Percentiles rank a stretch among this genome's conserved stretches.
These are phyloP conservation scores for Drosophila tsacasi DNA, from an alignment of 1,140 invertebrate genomes.

Conservation along the genomic window DNA sequence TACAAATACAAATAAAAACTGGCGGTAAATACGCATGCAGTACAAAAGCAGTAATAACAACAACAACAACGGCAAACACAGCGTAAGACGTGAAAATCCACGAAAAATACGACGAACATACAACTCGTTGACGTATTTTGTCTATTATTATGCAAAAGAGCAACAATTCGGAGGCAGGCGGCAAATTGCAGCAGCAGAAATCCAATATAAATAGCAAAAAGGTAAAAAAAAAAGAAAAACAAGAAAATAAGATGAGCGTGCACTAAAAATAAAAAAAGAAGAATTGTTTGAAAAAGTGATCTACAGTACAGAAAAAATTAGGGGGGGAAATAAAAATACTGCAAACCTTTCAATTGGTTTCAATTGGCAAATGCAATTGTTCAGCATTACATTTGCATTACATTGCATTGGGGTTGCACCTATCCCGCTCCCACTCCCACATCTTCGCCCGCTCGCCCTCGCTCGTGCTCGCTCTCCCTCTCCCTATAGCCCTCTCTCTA, in stretches of 20 bases:
- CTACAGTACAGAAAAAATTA: conserved; percentile 20
- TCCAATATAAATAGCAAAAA: conserved; percentile 73
- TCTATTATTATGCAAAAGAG: conserved; percentile 78
- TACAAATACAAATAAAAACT: conserved; percentile 34
- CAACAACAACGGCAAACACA: conserved; percentile 47
- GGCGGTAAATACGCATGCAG: conserved; percentile 52
- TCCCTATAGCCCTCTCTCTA: conserved; percentile 33
- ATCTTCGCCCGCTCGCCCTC: conserved; percentile 5
- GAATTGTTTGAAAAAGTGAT: conserved; percentile 46
- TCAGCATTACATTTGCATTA: conserved; percentile 68
- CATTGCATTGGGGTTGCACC: conserved; percentile 24
- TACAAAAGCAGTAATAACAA: conserved; percentile 36
- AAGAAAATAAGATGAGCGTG: conserved; percentile 3
- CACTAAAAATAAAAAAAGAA: conserved; percentile 53
- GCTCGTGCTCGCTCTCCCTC: conserved; percentile 8
- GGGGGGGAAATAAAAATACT: conserved; percentile 34
- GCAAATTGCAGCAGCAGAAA: conserved; percentile 67
- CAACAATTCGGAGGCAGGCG: conserved; percentile 65
- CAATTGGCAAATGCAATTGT: conserved; percentile 67
- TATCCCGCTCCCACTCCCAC: conserved; percentile 45
- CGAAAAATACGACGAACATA: conserved; percentile 36
- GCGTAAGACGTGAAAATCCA: conserved; percentile 67
- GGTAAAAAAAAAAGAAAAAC: conserved; percentile 52
- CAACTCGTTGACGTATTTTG: conserved; percentile 49
- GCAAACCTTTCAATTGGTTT: conserved; percentile 71